Evolutionary conservation across 1,140 invertebrate genomes (phyloP).

Genomic region (Drosophila arawakana): DNA sequence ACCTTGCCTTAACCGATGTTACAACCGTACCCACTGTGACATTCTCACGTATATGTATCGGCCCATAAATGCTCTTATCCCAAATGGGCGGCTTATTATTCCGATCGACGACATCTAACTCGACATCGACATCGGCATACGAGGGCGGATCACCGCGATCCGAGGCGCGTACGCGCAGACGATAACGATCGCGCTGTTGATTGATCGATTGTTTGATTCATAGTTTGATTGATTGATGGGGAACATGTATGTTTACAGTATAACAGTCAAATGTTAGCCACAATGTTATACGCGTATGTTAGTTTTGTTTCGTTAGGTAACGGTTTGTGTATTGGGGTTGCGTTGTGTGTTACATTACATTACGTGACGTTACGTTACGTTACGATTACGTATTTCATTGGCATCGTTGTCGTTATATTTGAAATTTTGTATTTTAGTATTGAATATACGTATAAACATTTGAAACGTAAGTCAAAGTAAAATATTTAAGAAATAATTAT

Average conservation of each 20-base stretch:
- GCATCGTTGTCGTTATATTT: slow-evolving; percentile 69
- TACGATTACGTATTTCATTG: slow-evolving; percentile 74
- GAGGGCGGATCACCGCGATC: slow-evolving; percentile 95
- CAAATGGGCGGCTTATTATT: slow-evolving; percentile 98
- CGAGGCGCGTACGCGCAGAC: slow-evolving; percentile 95
- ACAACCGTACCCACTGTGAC: slow-evolving; percentile 98
- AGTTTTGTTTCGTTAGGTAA: slow-evolving; percentile 29
- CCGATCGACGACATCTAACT: slow-evolving; percentile 98
- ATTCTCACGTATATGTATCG: slow-evolving; percentile 98
- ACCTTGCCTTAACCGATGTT: slow-evolving; percentile 98
- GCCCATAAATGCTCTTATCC: slow-evolving; percentile 96
- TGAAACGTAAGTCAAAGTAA: slow-evolving; percentile 62
- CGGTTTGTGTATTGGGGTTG: slow-evolving; percentile 62
- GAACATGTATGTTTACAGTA: slow-evolving; percentile 31
- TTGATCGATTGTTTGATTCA: slow-evolving; percentile 53
- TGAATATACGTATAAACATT: slow-evolving; percentile 44
- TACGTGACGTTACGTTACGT: slow-evolving; percentile 50
- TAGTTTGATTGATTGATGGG: slow-evolving; percentile 31
- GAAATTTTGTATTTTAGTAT: slow-evolving; percentile 41
- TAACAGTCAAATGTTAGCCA: slow-evolving; percentile 55
- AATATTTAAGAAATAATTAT: slow-evolving; percentile 1
- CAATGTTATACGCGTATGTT: slow-evolving; percentile 50
- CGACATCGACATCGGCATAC: slow-evolving; percentile 96
- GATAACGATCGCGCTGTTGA: slow-evolving; percentile 96
- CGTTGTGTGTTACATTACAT: slow-evolving; percentile 32